phyloP scores from a whole-genome alignment of 2,888 invertebrate genomes.

The Argyresthia goedartella region DNA sequence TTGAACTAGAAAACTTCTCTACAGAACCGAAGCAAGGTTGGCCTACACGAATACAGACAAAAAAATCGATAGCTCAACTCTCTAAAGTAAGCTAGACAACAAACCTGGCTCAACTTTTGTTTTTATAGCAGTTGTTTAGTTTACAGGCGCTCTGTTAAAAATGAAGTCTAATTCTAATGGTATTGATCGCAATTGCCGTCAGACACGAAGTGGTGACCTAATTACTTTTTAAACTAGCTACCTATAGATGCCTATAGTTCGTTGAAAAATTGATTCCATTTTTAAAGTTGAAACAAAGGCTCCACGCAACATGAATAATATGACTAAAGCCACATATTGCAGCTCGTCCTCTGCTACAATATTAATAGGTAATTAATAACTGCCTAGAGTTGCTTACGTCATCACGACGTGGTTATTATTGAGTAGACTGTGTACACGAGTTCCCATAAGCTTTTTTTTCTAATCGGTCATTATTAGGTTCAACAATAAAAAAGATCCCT shows the following conservation, averaged over 20 bases:
- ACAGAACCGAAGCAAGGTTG: neutral
- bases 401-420: slow-evolving; percentile 49
- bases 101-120: slow-evolving; percentile 17
- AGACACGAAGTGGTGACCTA: slow-evolving; percentile 51
- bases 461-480: slow-evolving; percentile 57
- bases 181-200: slow-evolving; percentile 40
- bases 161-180: slow-evolving; percentile 24
- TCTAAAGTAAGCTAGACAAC: neutral
- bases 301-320: neutral
- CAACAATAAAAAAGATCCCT: slow-evolving; percentile 40
- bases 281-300: neutral
- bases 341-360: slow-evolving; percentile 1
- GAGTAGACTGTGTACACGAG: slow-evolving; percentile 28
- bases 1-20: neutral
- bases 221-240: slow-evolving; percentile 47
- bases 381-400: slow-evolving; percentile 47
- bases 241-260: slow-evolving; percentile 6
- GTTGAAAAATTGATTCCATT: neutral
- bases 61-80: neutral
- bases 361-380: slow-evolving; percentile 49
- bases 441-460: slow-evolving; percentile 46
- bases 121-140: slow-evolving; percentile 41
- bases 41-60: neutral
- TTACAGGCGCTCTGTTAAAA: slow-evolving; percentile 31
- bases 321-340: neutral